These are phyloP conservation scores for Sitta europaea DNA, from an alignment of 2,113 vertebrate genomes.

Conservation along the genomic window DNA sequence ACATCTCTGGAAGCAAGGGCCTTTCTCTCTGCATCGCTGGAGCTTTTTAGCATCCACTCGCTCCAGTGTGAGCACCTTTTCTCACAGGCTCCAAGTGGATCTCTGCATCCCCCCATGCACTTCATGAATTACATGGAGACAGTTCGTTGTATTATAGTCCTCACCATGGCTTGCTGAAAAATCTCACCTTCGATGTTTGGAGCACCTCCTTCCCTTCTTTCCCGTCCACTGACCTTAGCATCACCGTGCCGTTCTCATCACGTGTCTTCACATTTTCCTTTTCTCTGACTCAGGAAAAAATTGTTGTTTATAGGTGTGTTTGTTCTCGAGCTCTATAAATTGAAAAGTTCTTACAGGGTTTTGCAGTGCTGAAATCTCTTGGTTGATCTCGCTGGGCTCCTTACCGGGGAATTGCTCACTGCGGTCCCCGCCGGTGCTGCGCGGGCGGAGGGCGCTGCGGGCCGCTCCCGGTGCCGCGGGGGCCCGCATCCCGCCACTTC, in stretches of 20 bases:
- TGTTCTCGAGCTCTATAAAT: background rate
- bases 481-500: too few species aligned
- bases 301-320: background rate
- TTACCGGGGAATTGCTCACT: background rate
- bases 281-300: background rate
- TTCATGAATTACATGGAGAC: background rate
- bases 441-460: too few species aligned
- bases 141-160: background rate
- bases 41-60: background rate
- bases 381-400: background rate
- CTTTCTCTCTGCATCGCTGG: background rate
- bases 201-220: background rate
- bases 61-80: background rate
- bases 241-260: background rate
- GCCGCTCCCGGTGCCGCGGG: accelerated
- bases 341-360: background rate
- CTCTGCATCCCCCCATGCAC: too few species aligned
- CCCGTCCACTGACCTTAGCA: background rate
- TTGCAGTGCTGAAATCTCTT: background rate
- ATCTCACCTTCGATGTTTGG: background rate
- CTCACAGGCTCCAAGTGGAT: background rate
- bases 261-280: background rate
- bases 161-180: background rate
- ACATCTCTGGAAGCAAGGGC: background rate
- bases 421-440: background rate